phyloP scores from a whole-genome alignment of 2,888 invertebrate genomes.

The Ectobius pallidus region DNA sequence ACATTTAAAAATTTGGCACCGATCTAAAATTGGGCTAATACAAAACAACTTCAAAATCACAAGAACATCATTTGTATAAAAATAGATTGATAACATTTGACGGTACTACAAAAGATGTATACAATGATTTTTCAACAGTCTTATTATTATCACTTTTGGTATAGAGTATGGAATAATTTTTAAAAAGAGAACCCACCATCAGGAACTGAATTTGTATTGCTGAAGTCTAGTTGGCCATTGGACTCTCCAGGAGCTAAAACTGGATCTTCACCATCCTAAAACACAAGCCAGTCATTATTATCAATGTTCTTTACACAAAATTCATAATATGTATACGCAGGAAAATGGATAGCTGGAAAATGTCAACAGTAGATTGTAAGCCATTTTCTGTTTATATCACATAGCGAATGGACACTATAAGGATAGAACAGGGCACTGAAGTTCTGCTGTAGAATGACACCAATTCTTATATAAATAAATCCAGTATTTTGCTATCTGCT shows the following conservation, averaged over 20 bases:
- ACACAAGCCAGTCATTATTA: background rate
- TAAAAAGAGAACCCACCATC: conserved; percentile 45
- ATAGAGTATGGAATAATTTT: background rate
- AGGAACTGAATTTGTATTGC: conserved; percentile 39
- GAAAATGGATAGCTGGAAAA: too few relatives aligned
- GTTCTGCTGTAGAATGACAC: too few relatives aligned
- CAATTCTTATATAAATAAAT: too few relatives aligned
- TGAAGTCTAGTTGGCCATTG: conserved; percentile 43
- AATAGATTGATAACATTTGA: background rate
- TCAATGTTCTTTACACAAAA: too few relatives aligned
- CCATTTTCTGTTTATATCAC: too few relatives aligned
- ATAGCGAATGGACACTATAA: too few relatives aligned
- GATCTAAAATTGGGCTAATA: background rate
- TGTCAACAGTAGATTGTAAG: too few relatives aligned
- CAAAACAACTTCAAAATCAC: background rate
- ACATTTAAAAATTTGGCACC: conserved; percentile 12
- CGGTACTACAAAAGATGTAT: conserved; percentile 5
- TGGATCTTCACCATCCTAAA: conserved; percentile 43
- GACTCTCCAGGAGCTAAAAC: conserved; percentile 39
- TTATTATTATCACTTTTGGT: background rate
- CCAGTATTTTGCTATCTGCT: too few relatives aligned
- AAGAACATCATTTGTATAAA: background rate
- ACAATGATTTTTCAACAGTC: conserved; percentile 9
- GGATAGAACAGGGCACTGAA: too few relatives aligned
- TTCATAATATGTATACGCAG: too few relatives aligned